Conservation (phyloP, 2,888 invertebrate species). For the Synanthedon myopaeformis region DNA sequence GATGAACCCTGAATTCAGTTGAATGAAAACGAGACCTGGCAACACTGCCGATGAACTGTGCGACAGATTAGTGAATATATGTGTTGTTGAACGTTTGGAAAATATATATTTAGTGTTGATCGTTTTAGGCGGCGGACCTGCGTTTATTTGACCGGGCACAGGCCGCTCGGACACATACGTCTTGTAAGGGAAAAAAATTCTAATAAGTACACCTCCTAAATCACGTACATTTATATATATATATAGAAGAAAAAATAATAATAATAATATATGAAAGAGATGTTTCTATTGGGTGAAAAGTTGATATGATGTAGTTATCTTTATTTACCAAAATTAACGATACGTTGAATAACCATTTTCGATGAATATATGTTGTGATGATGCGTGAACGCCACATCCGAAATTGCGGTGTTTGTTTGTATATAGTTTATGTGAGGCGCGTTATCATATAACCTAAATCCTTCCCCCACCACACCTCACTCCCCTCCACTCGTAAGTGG, state of each 20-base stretch:
- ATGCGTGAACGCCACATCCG: background rate
- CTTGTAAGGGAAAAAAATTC: slow-evolving; percentile 43
- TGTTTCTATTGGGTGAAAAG: slow-evolving; percentile 62
- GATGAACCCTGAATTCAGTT: no score
- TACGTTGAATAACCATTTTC: slow-evolving; percentile 42
- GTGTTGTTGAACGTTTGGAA: slow-evolving; percentile 69
- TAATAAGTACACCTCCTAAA: slow-evolving; percentile 57
- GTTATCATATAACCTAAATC: slow-evolving; percentile 52
- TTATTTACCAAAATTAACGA: slow-evolving; percentile 64
- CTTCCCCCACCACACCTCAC: no score
- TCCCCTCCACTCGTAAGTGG: no score
- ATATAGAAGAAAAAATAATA: slow-evolving; percentile 21
- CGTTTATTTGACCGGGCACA: slow-evolving; percentile 50
- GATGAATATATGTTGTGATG: slow-evolving; percentile 25
- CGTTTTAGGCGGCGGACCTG: slow-evolving; percentile 28
- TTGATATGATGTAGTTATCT: slow-evolving; percentile 37
- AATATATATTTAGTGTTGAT: slow-evolving; percentile 65
- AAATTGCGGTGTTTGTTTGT: slow-evolving; percentile 27
- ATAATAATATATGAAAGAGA: slow-evolving; percentile 61
- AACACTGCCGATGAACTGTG: slow-evolving; percentile 36
- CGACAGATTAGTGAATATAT: slow-evolving; percentile 67
- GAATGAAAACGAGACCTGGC: no score
- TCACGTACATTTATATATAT: slow-evolving; percentile 47
- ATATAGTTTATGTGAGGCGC: slow-evolving; percentile 56
- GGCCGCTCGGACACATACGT: slow-evolving; percentile 62